Evolutionary conservation across 2,888 invertebrate genomes (phyloP).

Genomic region (Caenorhabditis panamensis): DNA sequence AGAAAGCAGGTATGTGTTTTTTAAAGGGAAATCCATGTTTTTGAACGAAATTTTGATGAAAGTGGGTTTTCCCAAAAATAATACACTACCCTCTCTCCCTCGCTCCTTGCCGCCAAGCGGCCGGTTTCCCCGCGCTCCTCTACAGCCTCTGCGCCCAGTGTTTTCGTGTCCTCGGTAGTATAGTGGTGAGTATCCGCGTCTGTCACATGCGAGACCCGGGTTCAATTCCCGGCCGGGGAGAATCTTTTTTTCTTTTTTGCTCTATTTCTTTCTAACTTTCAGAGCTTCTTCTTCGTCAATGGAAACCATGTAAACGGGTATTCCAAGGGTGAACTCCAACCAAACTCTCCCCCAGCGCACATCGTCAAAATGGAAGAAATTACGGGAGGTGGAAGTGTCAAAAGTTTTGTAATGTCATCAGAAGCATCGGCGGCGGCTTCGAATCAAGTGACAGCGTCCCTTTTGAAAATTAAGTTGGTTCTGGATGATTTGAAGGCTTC

Average conservation of each 20-base stretch:
- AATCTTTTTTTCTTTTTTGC: conserved; percentile 20
- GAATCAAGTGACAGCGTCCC: conserved; percentile 20
- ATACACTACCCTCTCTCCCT: neutral
- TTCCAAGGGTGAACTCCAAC: conserved; percentile 39
- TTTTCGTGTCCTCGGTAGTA: conserved; percentile 68
- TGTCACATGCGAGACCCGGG: conserved; percentile 74
- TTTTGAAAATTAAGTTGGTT: conserved; percentile 54
- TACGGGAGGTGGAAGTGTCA: conserved; percentile 61
- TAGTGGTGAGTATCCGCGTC: conserved; percentile 74
- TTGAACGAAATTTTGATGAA: no score
- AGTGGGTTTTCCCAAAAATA: no score
- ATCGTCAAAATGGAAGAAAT: conserved; percentile 76
- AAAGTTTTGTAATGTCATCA: conserved; percentile 58
- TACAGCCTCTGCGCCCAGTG: no score
- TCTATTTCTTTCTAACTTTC: conserved; percentile 23
- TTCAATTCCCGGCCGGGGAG: conserved; percentile 74
- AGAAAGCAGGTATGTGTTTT: conserved; percentile 43
- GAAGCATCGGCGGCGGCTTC: conserved; percentile 18
- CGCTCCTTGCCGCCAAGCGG: neutral
- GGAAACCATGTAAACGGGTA: conserved; percentile 54
- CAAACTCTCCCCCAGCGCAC: conserved; percentile 60
- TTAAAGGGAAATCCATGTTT: no score
- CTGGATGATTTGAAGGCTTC: conserved; percentile 62
- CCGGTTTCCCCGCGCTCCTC: conserved; percentile 3
- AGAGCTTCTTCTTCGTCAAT: conserved; percentile 62